Evolutionary conservation across 2,888 invertebrate species (phyloP), one percentile per base, ranked within the genome.

Genomic region (Steinernema scapterisci): DNA sequence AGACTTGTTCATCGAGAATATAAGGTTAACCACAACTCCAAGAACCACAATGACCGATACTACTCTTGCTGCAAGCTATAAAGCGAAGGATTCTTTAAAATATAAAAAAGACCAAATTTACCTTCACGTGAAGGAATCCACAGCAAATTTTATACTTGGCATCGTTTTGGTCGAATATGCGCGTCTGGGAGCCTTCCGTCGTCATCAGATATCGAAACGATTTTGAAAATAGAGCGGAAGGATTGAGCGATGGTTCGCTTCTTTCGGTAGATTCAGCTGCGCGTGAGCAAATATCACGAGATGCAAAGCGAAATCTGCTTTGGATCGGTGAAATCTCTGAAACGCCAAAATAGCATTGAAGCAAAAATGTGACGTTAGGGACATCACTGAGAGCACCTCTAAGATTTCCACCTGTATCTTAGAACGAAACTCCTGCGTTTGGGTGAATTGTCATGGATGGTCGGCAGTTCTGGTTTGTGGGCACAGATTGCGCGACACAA

Each of bases 1-100:
- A 21, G 79, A 74, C 16, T 78, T 79, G 2, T 76, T 74, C 19
- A 81, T 71, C 19, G 81, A 83, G 43, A 75, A 82, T 16, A 81
- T 70, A 9, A 83, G 43, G 70, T 81, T 75, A 19, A 83, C 27
- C 23, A 81, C 63, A 19, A 63, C 31, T 11, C 27, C 27, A 27
- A 63, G 63, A 16, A 63, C 63, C 11, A 63, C 27, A 31, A 63
- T 7, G 63, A 31, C 63, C 25, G 63, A 63, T 9, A 31, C 63
- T 1, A 63, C 3, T 11, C 63, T 25, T 13, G 63, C 63, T 13
- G 63, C 63, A 1, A 63, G 16, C 63, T 63, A 27, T 16, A 63
- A 11, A 3, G 11, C 7, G 52, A 31, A 19, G 21, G 25, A 6
- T 48, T 5, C 7, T 9, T 54, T 23, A 54, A 5, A 6, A 3